Percentiles rank a stretch among this genome's conserved stretches.
Evolutionary conservation across 2,113 vertebrate genomes (phyloP).

Genomic region (Penelope pileata): DNA sequence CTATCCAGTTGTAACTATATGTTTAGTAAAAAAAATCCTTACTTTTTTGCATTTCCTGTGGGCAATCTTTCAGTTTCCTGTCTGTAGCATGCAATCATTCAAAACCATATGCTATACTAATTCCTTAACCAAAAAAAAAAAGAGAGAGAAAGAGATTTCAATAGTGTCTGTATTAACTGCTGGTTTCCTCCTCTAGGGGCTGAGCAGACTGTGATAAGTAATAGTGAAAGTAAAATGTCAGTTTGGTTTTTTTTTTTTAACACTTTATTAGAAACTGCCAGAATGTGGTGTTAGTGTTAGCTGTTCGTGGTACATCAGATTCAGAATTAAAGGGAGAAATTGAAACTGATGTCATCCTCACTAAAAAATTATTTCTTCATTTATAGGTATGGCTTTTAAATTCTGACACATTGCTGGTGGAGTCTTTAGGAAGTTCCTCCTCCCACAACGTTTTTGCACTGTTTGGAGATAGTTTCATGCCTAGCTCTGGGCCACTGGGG

Average conservation of each 20-base stretch:
- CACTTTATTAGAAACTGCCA: background rate
- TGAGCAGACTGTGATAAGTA: background rate
- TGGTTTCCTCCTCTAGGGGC: background rate
- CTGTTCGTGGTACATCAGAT: background rate
- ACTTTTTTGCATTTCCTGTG: background rate
- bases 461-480: slow-evolving; percentile 53
- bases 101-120: background rate
- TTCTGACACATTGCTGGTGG: slow-evolving; percentile 88
- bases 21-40: background rate
- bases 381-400: slow-evolving; percentile 94
- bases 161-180: background rate
- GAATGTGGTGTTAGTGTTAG: background rate
- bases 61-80: background rate
- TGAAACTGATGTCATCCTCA: background rate
- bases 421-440: slow-evolving; percentile 69
- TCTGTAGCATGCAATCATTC: background rate
- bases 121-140: background rate
- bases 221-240: background rate
- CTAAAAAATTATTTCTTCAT: slow-evolving; percentile 38
- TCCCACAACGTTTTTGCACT: slow-evolving; percentile 49
- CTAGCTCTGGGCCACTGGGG: slow-evolving; percentile 50
- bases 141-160: background rate
- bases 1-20: background rate
- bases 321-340: background rate
- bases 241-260: background rate